A percentile compares a stretch with the other conserved stretches of the same genome.
Evolutionary conservation across 2,888 invertebrate genomes (phyloP).

Genomic region (Thelaira solivaga): DNA sequence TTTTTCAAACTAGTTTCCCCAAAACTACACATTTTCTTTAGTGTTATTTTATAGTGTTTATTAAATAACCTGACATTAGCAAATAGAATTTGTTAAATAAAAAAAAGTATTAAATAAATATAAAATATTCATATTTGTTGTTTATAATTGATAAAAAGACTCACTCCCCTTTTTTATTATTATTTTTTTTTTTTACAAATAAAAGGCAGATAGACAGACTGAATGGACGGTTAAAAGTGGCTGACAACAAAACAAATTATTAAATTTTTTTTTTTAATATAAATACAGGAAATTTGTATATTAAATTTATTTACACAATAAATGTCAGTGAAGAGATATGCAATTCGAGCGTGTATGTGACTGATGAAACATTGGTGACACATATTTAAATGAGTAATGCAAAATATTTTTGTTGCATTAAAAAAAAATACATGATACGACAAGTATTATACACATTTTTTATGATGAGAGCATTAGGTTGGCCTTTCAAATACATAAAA

Average conservation of each 20-base stretch:
- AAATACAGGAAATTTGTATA: constrained; percentile 35
- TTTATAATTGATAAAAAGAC: constrained; percentile 15
- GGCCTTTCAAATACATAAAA: constrained; percentile 33
- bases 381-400: constrained; percentile 51
- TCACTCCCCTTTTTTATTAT: constrained; percentile 28
- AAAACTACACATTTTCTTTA: too few relatives aligned
- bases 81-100: constrained; percentile 1
- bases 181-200: neutral
- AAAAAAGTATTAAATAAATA: constrained; percentile 19
- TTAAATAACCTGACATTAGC: constrained; percentile 25
- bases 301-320: constrained; percentile 7
- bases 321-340: constrained; percentile 4
- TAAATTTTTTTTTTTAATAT: neutral
- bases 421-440: too few relatives aligned
- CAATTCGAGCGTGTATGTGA: neutral
- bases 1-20: too few relatives aligned
- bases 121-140: constrained; percentile 12
- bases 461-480: constrained; percentile 55
- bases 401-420: constrained; percentile 24
- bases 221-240: neutral
- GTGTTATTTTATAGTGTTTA: neutral
- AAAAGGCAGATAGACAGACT: neutral
- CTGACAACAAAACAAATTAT: constrained; percentile 6
- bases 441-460: constrained; percentile 32
- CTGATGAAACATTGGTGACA: constrained; percentile 44